Conservation (phyloP, 2,113 vertebrate genomes). For the Channa maculata region DNA sequence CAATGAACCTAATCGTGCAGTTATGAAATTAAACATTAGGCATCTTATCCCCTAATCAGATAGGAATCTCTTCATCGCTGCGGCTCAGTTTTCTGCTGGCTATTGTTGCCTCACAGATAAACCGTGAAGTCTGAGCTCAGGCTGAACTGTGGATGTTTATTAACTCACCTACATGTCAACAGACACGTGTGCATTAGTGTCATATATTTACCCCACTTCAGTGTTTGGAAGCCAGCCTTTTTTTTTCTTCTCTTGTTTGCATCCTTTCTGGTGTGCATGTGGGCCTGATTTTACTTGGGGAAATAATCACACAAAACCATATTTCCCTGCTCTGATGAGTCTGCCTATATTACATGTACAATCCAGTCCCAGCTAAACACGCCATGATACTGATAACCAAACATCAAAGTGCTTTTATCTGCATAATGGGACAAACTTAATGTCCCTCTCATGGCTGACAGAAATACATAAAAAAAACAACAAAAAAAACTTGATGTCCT, state of each 20-base stretch:
- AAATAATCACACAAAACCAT: slow-evolving; percentile 20
- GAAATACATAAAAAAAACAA: neutral
- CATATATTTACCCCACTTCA: slow-evolving; percentile 1
- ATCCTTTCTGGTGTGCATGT: neutral
- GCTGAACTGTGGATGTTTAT: neutral
- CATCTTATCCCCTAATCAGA: slow-evolving; percentile 66
- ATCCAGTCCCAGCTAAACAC: slow-evolving; percentile 13
- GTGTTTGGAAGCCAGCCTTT: neutral
- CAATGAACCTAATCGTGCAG: slow-evolving; percentile 60
- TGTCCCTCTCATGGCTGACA: slow-evolving; percentile 18
- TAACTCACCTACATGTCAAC: slow-evolving; percentile 10
- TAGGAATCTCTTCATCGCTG: slow-evolving; percentile 67
- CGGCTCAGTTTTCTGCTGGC: slow-evolving; percentile 46
- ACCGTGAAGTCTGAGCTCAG: slow-evolving; percentile 26
- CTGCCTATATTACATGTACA: slow-evolving; percentile 6
- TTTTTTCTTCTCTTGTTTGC: slow-evolving; percentile 24
- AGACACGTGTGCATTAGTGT: neutral
- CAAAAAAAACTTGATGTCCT: slow-evolving; percentile 40
- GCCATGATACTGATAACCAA: slow-evolving; percentile 31
- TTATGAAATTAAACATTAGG: slow-evolving; percentile 70
- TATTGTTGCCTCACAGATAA: slow-evolving; percentile 56
- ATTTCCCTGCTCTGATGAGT: slow-evolving; percentile 18
- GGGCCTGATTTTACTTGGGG: slow-evolving; percentile 8
- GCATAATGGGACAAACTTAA: slow-evolving; percentile 26
- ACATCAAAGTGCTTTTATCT: slow-evolving; percentile 38